These are phyloP conservation scores for Aphis craccivora DNA, from an alignment of 1,140 invertebrate genomes.

Conservation along the genomic window DNA sequence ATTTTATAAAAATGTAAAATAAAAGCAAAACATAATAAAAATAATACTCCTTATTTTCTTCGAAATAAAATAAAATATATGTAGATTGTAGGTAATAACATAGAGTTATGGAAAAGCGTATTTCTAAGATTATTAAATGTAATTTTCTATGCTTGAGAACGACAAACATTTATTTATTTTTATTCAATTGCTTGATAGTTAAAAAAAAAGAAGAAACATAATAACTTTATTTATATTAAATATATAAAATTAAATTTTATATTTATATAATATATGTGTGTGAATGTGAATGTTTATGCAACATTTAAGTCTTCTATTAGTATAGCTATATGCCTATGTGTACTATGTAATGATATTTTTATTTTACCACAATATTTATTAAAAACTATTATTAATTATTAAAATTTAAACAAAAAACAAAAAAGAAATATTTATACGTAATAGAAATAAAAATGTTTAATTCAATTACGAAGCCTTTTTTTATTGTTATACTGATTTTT, in stretches of 20 bases:
- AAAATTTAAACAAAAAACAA: neutral
- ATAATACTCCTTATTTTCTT: neutral
- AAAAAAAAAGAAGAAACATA: no score
- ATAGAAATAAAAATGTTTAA: conserved; percentile 12
- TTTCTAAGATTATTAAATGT: neutral
- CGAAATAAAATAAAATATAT: neutral
- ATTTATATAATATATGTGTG: neutral
- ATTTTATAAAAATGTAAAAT: neutral
- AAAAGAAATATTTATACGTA: neutral
- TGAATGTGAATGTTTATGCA: neutral
- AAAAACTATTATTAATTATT: neutral
- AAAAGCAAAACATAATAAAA: neutral
- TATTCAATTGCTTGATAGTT: neutral
- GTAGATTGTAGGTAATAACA: neutral
- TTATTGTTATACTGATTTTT: neutral
- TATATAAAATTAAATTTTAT: neutral
- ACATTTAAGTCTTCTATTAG: neutral
- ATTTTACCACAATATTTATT: neutral
- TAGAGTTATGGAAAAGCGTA: neutral
- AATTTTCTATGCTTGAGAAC: neutral
- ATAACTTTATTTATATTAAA: neutral
- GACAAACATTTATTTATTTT: neutral
- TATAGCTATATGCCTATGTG: neutral
- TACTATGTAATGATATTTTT: neutral
- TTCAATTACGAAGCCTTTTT: neutral